phyloP scores from a whole-genome alignment of 2,888 invertebrate species.

The Ariolimax columbianus region DNA sequence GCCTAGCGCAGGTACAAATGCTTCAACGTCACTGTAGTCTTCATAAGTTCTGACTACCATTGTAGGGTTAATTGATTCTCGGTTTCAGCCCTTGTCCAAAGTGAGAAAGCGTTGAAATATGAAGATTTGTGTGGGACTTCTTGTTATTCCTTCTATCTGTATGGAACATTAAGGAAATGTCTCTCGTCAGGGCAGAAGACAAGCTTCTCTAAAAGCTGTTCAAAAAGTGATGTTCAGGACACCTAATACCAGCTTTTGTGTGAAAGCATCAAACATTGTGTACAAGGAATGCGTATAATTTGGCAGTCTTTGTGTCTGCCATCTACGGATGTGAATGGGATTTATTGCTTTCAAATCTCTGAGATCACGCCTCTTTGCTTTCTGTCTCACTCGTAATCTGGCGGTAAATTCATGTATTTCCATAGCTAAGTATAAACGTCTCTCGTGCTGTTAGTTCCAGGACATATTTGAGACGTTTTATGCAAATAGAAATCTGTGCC shows the following conservation, averaged over 20 bases:
- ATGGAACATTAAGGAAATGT: not conserved
- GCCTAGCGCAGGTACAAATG: no score
- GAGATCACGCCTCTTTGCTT: not conserved
- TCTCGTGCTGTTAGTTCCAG: not conserved
- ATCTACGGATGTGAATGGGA: not conserved
- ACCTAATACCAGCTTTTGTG: slow-evolving; percentile 5
- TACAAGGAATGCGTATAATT: slow-evolving; percentile 2
- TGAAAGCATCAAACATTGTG: slow-evolving; percentile 13
- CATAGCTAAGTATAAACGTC: slow-evolving; percentile 12
- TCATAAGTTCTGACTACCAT: not conserved
- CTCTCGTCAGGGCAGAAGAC: not conserved
- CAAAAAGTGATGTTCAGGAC: not conserved
- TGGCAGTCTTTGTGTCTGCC: not conserved
- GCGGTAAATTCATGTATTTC: slow-evolving; percentile 21
- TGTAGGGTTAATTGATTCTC: not conserved
- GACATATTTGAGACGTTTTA: slow-evolving; percentile 28
- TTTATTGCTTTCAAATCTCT: slow-evolving; percentile 7
- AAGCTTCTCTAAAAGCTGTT: not conserved
- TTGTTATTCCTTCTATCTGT: not conserved
- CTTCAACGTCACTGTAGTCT: not conserved
- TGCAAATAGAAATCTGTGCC: slow-evolving; percentile 26
- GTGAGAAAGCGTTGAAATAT: not conserved
- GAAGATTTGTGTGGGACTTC: not conserved
- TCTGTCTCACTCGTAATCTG: not conserved
- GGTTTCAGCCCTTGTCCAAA: not conserved